Base-by-base conservation (phyloP, 2,797 vertebrate genomes). In the Streptopelia turtur region DNA sequence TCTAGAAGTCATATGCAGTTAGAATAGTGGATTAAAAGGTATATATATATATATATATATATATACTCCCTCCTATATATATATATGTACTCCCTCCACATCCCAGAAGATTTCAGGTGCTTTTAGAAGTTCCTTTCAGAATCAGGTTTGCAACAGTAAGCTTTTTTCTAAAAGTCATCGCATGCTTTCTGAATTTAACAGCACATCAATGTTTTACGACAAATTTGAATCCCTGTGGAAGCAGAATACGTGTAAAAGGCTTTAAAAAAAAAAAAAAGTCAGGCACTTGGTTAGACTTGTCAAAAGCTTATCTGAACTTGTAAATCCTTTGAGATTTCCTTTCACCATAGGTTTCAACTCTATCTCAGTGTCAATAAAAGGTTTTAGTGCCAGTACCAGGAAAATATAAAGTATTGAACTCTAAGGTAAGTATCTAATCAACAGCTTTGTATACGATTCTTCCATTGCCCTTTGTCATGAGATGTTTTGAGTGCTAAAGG, bases 241-340 rank as follows among this genome's bases (percentile, higher is more conserved):
- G 66, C 55, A 93, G 52, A 56, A 70, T 53, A 27, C 56, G 61
- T 90, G 79, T 76, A 93, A 95, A 96, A 91, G 74, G 30, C 31
- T 91, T 66, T 10, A n/a, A 12, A 83, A 63, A 41, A 53, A 33
- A 45, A 78, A 71, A 22, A 45, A 27, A 77, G 41, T 37, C 68
- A 89, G 83, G 43, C 78, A 90, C 78, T 93, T 83, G 65, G 79
- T 86, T 71, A 88, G 87, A 94, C 65, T 90, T 91, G 91, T 93
- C 76, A 91, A 93, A 96, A 94, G 87, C 91, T 94, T 88, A 96
- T 93, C 95, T 94, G 82, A 96, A 91, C 87, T 86, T 95, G 82
- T 57, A 95, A 93, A 93, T 94, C 82, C 87, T 83, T 59, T 45
- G 94, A 90, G 93, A 86, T 78, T 33, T 86, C 61, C 65, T 92